These are phyloP conservation scores for Nomia melanderi DNA, from an alignment of 1,140 invertebrate species.

Conservation along the genomic window DNA sequence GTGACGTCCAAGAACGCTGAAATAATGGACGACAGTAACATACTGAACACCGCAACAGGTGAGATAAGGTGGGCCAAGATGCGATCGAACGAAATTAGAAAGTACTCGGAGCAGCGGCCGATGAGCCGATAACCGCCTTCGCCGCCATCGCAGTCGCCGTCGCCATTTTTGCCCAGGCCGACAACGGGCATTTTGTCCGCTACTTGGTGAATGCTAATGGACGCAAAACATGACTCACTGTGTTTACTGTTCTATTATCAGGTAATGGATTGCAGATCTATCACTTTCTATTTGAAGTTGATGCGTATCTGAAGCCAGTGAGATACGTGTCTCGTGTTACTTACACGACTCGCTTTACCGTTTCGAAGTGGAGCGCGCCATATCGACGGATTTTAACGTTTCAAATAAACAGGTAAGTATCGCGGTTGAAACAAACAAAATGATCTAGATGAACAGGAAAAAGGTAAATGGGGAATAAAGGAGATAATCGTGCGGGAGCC, in stretches of 20 bases:
- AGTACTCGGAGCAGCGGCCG: conserved; percentile 26
- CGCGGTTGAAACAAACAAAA: background rate
- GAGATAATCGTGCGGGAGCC: background rate
- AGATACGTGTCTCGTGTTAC: conserved; percentile 3
- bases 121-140: conserved; percentile 30
- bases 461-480: background rate
- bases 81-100: conserved; percentile 51
- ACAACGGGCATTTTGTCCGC: conserved; percentile 23
- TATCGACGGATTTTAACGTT: background rate
- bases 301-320: conserved; percentile 32
- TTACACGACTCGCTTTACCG: conserved; percentile 13
- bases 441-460: background rate
- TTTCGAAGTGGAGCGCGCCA: background rate
- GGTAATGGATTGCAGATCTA: conserved; percentile 57
- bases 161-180: conserved; percentile 37
- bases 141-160: background rate
- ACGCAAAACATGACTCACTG: conserved; percentile 55
- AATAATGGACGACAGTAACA: background rate
- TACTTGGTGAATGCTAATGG: conserved; percentile 42
- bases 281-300: conserved; percentile 44
- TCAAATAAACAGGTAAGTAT: background rate
- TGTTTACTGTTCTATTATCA: conserved; percentile 54
- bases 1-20: background rate
- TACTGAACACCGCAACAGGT: conserved; percentile 15
- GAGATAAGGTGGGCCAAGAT: conserved; percentile 50